Evolutionary conservation across 2,888 invertebrate species (phyloP).

Genomic region (Uropetala carovei): DNA sequence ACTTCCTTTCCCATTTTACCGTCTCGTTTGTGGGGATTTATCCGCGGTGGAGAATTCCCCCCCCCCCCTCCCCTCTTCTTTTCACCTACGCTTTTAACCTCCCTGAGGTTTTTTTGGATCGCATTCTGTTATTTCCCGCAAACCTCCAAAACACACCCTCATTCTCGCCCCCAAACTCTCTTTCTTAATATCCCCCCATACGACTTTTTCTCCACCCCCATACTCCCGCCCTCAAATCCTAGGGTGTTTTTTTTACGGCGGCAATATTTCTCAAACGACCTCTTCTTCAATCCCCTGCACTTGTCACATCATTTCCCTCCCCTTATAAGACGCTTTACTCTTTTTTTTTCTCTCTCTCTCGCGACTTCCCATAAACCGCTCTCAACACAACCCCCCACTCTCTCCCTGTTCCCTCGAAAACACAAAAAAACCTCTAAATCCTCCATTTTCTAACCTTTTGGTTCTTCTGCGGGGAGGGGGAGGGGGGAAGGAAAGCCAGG

Average conservation of each 20-base stretch:
- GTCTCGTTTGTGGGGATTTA: background rate
- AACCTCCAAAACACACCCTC: background rate
- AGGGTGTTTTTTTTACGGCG: background rate
- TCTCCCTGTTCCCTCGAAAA: background rate
- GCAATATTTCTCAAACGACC: slow-evolving; percentile 43
- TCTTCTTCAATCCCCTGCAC: slow-evolving; percentile 53
- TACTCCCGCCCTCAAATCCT: background rate
- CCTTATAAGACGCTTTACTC: background rate
- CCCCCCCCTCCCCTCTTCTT: background rate
- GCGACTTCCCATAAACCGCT: background rate
- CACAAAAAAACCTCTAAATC: background rate
- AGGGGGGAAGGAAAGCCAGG: background rate
- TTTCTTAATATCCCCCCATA: background rate
- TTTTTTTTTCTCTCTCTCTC: background rate
- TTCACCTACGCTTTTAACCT: background rate
- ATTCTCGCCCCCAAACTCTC: background rate
- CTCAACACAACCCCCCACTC: background rate
- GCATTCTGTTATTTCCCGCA: background rate
- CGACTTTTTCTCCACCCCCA: background rate
- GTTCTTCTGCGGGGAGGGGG: no score
- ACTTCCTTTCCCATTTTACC: background rate
- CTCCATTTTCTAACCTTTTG: slow-evolving; percentile 38
- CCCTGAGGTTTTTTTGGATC: background rate
- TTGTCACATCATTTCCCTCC: slow-evolving; percentile 49
- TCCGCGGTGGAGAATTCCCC: background rate